Conservation (phyloP, 2,113 vertebrate genomes). For the Scomber scombrus region DNA sequence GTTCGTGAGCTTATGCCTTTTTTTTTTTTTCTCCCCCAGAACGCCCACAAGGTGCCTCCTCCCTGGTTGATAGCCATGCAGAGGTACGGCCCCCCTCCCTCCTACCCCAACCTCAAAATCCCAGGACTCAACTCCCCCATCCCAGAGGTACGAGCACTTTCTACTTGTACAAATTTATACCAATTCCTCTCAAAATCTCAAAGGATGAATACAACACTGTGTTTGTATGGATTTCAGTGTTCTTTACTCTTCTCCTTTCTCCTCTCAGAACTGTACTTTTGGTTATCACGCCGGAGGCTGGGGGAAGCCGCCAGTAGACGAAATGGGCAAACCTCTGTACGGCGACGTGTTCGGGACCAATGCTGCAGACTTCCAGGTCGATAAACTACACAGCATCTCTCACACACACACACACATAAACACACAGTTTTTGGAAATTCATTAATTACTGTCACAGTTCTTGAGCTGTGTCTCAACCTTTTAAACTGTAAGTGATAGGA, state of each 20-base stretch:
- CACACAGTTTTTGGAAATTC: neutral
- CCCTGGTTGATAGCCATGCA: conserved; percentile 96
- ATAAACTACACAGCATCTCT: neutral
- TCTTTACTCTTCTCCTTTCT: neutral
- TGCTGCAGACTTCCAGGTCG: conserved; percentile 91
- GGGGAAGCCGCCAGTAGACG: conserved; percentile 94
- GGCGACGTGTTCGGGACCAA: conserved; percentile 95
- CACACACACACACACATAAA: neutral
- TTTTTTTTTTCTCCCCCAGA: conserved; percentile 75
- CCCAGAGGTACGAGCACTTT: conserved; percentile 85
- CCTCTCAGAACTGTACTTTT: conserved; percentile 90
- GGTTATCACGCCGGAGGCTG: conserved; percentile 94
- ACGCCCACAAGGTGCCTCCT: conserved; percentile 94
- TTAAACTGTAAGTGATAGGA: too few species aligned
- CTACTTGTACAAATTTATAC: too few species aligned
- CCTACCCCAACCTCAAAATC: conserved; percentile 94
- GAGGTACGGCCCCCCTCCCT: conserved; percentile 92
- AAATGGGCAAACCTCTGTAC: conserved; percentile 93
- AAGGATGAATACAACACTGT: neutral
- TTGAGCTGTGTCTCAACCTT: too few species aligned
- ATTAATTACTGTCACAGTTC: too few species aligned
- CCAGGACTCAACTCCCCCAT: conserved; percentile 93
- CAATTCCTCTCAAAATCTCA: neutral
- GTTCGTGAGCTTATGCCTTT: neutral
- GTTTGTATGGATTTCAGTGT: neutral